A percentile compares a stretch with the other conserved stretches of the same genome.
phyloP scores from a whole-genome alignment of 2,797 vertebrate genomes.

The Chaetophractus vellerosus region DNA sequence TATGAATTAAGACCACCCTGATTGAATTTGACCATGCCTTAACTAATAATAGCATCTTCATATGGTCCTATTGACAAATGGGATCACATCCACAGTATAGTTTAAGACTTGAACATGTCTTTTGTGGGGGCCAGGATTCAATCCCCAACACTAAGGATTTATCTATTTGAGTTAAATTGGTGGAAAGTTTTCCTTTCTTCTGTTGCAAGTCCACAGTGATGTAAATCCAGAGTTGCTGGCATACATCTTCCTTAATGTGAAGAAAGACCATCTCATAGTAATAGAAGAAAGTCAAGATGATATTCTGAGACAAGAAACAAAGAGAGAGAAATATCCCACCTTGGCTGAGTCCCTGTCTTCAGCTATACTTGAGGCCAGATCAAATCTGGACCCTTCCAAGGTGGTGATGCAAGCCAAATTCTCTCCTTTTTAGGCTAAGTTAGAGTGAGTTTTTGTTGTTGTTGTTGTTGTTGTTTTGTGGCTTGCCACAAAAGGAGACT shows the following conservation, averaged over 20 bases:
- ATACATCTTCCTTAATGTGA: not conserved
- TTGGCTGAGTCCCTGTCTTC: not conserved
- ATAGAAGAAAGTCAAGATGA: conserved; percentile 7
- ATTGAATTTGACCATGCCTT: too few species aligned
- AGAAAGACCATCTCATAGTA: not conserved
- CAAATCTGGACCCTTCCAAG: not conserved
- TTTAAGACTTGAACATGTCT: too few species aligned
- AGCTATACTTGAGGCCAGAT: not conserved
- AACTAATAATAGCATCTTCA: too few species aligned
- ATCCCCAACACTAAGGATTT: not conserved
- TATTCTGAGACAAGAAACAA: not conserved
- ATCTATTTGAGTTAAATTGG: not conserved
- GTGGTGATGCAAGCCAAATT: not conserved
- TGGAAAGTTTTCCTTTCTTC: not conserved
- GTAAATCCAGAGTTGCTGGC: not conserved
- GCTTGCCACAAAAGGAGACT: conserved; percentile 1
- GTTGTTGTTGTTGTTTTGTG: not conserved
- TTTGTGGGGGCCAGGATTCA: not conserved
- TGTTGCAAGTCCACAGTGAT: not conserved
- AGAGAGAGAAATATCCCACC: not conserved
- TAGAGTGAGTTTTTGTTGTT: not conserved
- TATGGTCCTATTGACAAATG: too few species aligned
- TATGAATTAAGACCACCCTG: too few species aligned
- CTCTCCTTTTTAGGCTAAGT: not conserved
- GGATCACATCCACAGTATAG: too few species aligned